Conservation (phyloP, 2,888 invertebrate species). For the Brassicogethes aeneus region DNA sequence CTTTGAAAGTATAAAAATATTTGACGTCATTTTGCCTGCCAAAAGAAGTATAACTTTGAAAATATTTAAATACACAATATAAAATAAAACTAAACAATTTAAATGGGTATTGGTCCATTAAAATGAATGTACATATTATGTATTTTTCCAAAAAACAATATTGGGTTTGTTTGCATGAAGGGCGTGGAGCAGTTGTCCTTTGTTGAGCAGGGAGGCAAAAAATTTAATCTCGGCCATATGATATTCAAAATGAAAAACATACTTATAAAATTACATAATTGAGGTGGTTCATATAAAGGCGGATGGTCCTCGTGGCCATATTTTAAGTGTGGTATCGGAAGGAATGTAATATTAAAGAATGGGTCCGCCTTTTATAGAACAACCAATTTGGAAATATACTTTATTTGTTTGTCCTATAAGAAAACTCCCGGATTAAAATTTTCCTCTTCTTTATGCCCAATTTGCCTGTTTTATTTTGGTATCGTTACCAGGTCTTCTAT, state of each 20-base stretch:
- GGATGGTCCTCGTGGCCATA: not conserved
- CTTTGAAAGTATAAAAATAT: too few relatives aligned
- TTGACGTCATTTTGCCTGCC: too few relatives aligned
- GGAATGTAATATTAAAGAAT: constrained; percentile 1
- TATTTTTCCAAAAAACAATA: too few relatives aligned
- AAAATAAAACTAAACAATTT: too few relatives aligned
- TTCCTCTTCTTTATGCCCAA: constrained; percentile 13
- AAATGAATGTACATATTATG: too few relatives aligned
- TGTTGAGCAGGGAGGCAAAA: too few relatives aligned
- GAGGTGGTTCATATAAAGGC: not conserved
- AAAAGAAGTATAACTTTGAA: too few relatives aligned
- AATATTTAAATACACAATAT: too few relatives aligned
- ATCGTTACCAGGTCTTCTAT: constrained; percentile 19
- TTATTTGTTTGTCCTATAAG: constrained; percentile 11
- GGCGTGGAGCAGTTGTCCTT: too few relatives aligned
- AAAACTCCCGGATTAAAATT: constrained; percentile 14
- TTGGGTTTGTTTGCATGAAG: too few relatives aligned
- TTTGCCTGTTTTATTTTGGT: constrained; percentile 20
- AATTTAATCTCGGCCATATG: not conserved
- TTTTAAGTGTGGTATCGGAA: not conserved
- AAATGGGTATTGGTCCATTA: too few relatives aligned
- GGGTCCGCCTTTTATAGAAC: constrained; percentile 9
- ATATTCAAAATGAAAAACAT: too few relatives aligned
- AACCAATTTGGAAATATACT: constrained; percentile 20
- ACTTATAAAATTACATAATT: not conserved